Conservation (phyloP, 2,888 invertebrate genomes). For the Coenonympha arcania region DNA sequence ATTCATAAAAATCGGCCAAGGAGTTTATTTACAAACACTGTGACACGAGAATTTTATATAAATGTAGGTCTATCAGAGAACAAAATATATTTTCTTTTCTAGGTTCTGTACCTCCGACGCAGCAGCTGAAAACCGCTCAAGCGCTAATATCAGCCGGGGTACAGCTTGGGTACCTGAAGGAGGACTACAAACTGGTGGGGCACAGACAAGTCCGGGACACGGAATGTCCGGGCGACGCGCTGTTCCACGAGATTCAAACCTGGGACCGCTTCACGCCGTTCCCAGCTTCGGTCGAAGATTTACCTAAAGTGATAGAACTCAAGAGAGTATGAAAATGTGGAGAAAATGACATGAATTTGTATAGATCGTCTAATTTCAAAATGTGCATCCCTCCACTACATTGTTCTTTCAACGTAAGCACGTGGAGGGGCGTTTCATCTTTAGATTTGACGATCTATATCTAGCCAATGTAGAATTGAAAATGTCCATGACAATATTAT, state of each 20-base stretch:
- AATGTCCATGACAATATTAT: neutral
- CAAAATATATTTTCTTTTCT: slow-evolving; percentile 6
- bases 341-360: no score
- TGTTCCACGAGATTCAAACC: slow-evolving; percentile 74
- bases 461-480: neutral
- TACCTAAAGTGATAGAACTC: slow-evolving; percentile 19
- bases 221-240: slow-evolving; percentile 77
- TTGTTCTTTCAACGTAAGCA: no score
- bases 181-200: slow-evolving; percentile 75
- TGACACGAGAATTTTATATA: no score
- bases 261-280: slow-evolving; percentile 73
- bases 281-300: slow-evolving; percentile 39
- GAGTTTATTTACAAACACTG: no score
- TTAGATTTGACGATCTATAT: no score
- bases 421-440: no score
- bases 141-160: slow-evolving; percentile 77
- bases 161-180: slow-evolving; percentile 72
- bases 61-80: neutral
- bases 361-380: no score
- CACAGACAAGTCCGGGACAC: slow-evolving; percentile 70
- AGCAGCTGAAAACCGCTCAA: slow-evolving; percentile 74
- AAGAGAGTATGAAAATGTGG: neutral
- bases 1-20: no score
- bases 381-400: no score
- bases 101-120: slow-evolving; percentile 69